Base-by-base conservation (phyloP, 2,797 vertebrate genomes). In the Pempheris klunzingeri region DNA sequence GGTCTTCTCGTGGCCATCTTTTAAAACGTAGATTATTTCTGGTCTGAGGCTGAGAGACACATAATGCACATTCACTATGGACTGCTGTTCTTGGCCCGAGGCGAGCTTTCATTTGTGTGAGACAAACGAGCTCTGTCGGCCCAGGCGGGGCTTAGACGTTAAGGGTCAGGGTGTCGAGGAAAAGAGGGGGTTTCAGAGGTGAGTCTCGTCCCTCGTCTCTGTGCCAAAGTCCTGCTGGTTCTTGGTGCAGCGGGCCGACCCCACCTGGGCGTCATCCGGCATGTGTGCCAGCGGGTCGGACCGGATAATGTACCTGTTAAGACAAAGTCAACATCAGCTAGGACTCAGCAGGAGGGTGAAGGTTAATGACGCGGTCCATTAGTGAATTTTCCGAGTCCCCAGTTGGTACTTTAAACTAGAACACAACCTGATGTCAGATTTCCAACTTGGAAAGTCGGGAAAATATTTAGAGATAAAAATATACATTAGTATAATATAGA, bases 251-350 rank as follows among this genome's bases (percentile, higher is more conserved):
- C 91, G 92, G 77, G 88, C 75, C 87, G 95, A 96, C 49, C 86
- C 94, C 85, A 92, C 95, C 65, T 95, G 96, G 0, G 95, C 80
- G 8, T 97, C 96, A 7, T 97, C 96, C 20, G 96, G 95, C 82
- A 99, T 93, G 2, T 99, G 97, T 0, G 98, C 98, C 89, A 99
- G 92, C 0, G 98, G 98, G 86, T 99, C 98, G 0, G 97, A 97
- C 55, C 98, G 97, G 88, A 99, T 99, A 83, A 99, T 96, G 90
- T 99, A 99, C 94, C 98, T 99, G 86, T 0, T 67, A 62, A 74
- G 12, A 87, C 17, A 47, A 26, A 34, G 52, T 28, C 2, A 15
- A 52, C 17, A 22, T 84, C 15, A 81, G 24, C 38, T 39, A 47
- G 52, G 1, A 28, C 4, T 17, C 10, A n/a, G 5, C 24, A 41